Evolutionary conservation across 1,140 invertebrate species (phyloP).

Genomic region (Augochlora pura): DNA sequence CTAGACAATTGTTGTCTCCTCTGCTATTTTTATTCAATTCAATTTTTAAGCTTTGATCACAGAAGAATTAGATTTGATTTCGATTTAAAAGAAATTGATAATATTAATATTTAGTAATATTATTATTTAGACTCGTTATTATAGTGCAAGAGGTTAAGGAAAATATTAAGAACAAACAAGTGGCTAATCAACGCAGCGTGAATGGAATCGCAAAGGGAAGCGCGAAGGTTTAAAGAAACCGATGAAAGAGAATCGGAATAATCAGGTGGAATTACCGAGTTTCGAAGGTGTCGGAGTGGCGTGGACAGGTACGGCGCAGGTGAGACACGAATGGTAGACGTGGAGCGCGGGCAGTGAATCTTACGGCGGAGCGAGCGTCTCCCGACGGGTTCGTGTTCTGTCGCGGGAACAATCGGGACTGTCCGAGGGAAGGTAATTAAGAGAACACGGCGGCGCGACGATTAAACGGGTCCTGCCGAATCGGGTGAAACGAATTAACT

Average conservation of each 20-base stretch:
- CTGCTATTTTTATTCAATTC: too few species aligned
- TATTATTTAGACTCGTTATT: too few species aligned
- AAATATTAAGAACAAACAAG: too few species aligned
- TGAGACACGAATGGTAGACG: slow-evolving; percentile 58
- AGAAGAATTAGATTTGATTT: too few species aligned
- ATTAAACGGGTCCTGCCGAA: slow-evolving; percentile 60
- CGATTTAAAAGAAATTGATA: too few species aligned
- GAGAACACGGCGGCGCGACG: slow-evolving; percentile 55
- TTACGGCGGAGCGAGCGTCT: slow-evolving; percentile 32
- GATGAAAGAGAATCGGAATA: neutral
- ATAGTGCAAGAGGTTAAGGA: too few species aligned
- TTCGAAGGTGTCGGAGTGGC: neutral
- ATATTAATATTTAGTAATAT: too few species aligned
- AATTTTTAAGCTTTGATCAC: too few species aligned
- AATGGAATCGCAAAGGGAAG: too few species aligned
- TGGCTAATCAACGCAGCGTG: too few species aligned
- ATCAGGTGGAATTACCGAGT: neutral
- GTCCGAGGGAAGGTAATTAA: slow-evolving; percentile 62
- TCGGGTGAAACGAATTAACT: slow-evolving; percentile 62
- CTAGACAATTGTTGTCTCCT: too few species aligned
- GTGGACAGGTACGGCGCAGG: slow-evolving; percentile 34
- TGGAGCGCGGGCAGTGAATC: slow-evolving; percentile 33
- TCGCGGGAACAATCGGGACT: slow-evolving; percentile 56
- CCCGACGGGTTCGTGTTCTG: slow-evolving; percentile 39
- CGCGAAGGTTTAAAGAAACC: neutral